These are phyloP conservation scores for Nasonia longicornis DNA, from an alignment of 1,140 invertebrate species.

Conservation along the genomic window DNA sequence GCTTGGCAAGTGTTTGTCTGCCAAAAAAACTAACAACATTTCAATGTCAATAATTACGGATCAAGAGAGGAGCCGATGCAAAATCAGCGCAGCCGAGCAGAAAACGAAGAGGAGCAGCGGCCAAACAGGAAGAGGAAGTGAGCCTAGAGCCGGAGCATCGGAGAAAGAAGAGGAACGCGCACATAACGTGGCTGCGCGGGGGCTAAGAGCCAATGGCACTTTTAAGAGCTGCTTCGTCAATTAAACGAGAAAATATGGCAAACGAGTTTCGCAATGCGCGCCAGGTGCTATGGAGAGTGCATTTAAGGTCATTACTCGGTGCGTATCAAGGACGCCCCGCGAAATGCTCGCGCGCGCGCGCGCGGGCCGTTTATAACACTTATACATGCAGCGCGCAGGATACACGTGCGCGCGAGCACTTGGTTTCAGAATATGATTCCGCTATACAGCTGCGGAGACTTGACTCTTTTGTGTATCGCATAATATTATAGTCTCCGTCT, in stretches of 20 bases:
- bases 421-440: no score
- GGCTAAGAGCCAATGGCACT: not conserved
- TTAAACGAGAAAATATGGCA: constrained; percentile 10
- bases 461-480: constrained; percentile 1
- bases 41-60: not conserved
- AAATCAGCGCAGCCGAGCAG: not conserved
- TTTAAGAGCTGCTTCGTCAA: not conserved
- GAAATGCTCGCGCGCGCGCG: not conserved
- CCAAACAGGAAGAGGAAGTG: constrained; percentile 28
- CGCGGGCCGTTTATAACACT: not conserved
- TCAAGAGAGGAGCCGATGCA: not conserved
- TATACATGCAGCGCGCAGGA: not conserved
- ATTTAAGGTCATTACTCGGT: constrained; percentile 41
- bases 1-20: not conserved
- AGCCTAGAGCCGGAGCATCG: not conserved
- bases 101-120: not conserved
- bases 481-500: not conserved
- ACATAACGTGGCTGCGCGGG: not conserved
- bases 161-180: not conserved
- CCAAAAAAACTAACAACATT: not conserved
- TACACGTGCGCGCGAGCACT: not conserved
- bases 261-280: constrained; percentile 17
- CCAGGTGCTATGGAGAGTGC: not conserved
- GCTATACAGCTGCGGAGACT: not conserved
- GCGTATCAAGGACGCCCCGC: constrained; percentile 32